phyloP scores from a whole-genome alignment of 2,113 vertebrate species.

The Pomatorhinus ruficollis region DNA sequence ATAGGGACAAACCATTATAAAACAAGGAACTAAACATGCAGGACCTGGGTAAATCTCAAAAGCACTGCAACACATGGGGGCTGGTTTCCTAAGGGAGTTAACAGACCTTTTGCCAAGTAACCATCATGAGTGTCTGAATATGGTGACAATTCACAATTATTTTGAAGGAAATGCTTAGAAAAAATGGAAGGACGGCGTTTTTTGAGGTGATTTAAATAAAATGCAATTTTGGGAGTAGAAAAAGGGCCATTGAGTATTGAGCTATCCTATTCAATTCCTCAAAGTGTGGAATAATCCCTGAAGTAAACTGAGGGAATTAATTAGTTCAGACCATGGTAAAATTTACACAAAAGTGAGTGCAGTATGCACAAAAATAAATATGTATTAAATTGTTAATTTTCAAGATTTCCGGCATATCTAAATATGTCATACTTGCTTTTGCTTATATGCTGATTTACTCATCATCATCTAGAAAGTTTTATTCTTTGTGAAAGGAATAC shows the following conservation, averaged over 20 bases:
- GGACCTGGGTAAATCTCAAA: too few species aligned
- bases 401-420: background rate
- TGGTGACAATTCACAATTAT: background rate
- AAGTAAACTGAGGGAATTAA: background rate
- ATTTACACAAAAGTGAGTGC: background rate
- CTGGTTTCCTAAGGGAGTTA: background rate
- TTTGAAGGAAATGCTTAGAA: background rate
- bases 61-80: too few species aligned
- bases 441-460: background rate
- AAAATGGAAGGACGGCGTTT: background rate
- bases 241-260: background rate
- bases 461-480: background rate
- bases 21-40: too few species aligned
- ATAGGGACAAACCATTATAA: too few species aligned
- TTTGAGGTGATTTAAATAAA: background rate
- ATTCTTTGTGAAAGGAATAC: background rate
- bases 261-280: background rate
- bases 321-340: background rate
- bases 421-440: background rate
- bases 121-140: background rate
- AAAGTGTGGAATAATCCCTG: background rate
- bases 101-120: background rate
- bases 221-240: background rate
- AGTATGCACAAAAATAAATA: background rate
- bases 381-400: background rate